Base-by-base conservation (phyloP, 2,888 invertebrate species). In the Digitonthophagus gazella region DNA sequence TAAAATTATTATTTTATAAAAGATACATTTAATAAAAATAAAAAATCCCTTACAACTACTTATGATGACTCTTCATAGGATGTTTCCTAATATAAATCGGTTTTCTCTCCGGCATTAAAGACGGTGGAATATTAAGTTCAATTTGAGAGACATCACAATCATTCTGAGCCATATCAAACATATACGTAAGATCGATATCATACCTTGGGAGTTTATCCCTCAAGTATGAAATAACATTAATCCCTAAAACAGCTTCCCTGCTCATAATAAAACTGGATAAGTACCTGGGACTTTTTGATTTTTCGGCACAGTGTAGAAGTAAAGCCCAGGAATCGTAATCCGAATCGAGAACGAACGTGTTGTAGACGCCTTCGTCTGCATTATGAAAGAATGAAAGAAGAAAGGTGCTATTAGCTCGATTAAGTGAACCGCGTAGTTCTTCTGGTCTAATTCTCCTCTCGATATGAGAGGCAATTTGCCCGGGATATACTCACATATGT, bases 361-460 rank as follows among this genome's bases (percentile, higher is more conserved):
- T 95, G 84, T 95, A 95, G 72, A 94, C 87, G 8, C 93, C 95
- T 82, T 94, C 93, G 82, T 93, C 93, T 94, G 80, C 54, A 84
- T 61, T 61, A 61, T 14, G 61, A 18, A 61, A 19, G 20, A 61
- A 18, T 61, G 18, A 19, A 18, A 61, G 6, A 15, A 44, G 28
- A 44, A 44, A 44, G 11, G 28, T 6, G n/a, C n/a, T n/a, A n/a
- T n/a, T n/a, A n/a, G n/a, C n/a, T n/a, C n/a, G n/a, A n/a, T n/a
- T n/a, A 44, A 3, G 18, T 61, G 61, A 19, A 61, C 18, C 61
- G 61, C 16, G 6, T n/a, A 61, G 18, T 61, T 3, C 8, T n/a
- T 61, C 20, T 20, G 61, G 19, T 61, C 61, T 18, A 61, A 20
- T 61, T 61, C 16, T 18, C 11, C 18, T 19, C 18, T 61, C 18